Evolutionary conservation across 92 coral and sea anemone species (phyloP).

Genomic region (Nematostella vectensis): DNA sequence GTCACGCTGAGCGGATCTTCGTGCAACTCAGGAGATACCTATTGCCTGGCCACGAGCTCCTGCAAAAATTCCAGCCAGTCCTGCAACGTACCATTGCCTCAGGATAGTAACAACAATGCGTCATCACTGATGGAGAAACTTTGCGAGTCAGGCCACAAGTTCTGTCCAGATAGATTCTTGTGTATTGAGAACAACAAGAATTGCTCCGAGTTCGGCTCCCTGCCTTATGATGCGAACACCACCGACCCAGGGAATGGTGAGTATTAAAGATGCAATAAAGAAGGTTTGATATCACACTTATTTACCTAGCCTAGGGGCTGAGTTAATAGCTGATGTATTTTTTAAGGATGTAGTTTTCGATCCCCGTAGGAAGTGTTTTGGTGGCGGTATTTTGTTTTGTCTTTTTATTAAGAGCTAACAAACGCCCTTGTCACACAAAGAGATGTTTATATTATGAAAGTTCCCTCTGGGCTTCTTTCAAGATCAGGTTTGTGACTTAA

Average conservation of each 20-base stretch:
- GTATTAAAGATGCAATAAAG: background rate
- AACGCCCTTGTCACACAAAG: too few species aligned
- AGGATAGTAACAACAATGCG: background rate
- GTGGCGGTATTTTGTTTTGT: too few species aligned
- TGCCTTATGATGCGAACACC: background rate
- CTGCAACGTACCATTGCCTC: conserved; percentile 5
- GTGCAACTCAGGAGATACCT: conserved; percentile 35
- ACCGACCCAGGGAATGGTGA: conserved; percentile 20
- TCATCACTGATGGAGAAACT: background rate
- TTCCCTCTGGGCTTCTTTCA: too few species aligned
- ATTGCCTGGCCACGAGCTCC: conserved; percentile 24
- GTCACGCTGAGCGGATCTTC: conserved; percentile 18
- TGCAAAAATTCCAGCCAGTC: conserved; percentile 18
- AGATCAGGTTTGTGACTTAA: too few species aligned
- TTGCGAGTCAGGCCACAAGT: conserved; percentile 1
- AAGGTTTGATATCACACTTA: too few species aligned
- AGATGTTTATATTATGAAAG: too few species aligned
- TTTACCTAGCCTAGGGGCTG: too few species aligned
- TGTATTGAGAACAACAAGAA: conserved; percentile 10
- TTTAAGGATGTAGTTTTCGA: too few species aligned
- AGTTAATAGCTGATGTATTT: too few species aligned
- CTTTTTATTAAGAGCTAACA: too few species aligned
- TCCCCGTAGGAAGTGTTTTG: too few species aligned
- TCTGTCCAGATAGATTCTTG: conserved; percentile 8
- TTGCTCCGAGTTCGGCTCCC: background rate